Base-by-base conservation (phyloP, 2,797 vertebrate genomes). In the Poliocrania exsul region DNA sequence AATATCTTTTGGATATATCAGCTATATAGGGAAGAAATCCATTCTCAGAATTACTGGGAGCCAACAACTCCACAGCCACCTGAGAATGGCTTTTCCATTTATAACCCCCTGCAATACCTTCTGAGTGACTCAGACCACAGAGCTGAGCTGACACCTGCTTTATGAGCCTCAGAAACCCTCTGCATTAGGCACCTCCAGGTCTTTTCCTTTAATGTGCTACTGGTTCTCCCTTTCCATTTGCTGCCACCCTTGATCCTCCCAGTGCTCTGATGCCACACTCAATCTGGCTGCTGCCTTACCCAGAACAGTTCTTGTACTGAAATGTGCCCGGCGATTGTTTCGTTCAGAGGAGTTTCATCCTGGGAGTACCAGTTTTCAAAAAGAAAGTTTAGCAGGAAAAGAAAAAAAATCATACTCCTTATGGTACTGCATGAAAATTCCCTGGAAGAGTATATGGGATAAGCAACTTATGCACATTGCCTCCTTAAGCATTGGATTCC, bases 231-330 rank as follows among this genome's bases (percentile, higher is more conserved):
- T 83, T 31, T 81, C 81, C 67, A 89, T 84, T 91, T 88, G 70
- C 81, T 82, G 70, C 61, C 79, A 56, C 40, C 72, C 75, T 81
- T 92, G 72, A 94, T 86, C 73, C 89, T 87, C 40, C 62, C 94
- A 26, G 77, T 31, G 56, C 80, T 93, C 81, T 66, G 71, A 62
- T 79, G 86, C 64, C 81, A 74, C 33, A 19, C 67, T 51, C 33
- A 46, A 3, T 81, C 67, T 92, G 86, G 84, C 81, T 96, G 81
- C 82, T 89, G 92, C 26, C 72, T 93, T 20, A 88, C 42, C 86
- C 69, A 42, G 88, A 86, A 20, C 51, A 61, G 56, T 65, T 84
- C 70, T 60, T 80, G 50, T 20, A 29, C 80, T 54, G 72, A 96
- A 93, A 91, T 6, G 54, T 40, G 49, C 57, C 64, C 81, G 83